Evolutionary conservation across 2,113 vertebrate genomes (phyloP), one percentile per base, ranked within the genome.

Genomic region (Gasterosteus nipponicus): DNA sequence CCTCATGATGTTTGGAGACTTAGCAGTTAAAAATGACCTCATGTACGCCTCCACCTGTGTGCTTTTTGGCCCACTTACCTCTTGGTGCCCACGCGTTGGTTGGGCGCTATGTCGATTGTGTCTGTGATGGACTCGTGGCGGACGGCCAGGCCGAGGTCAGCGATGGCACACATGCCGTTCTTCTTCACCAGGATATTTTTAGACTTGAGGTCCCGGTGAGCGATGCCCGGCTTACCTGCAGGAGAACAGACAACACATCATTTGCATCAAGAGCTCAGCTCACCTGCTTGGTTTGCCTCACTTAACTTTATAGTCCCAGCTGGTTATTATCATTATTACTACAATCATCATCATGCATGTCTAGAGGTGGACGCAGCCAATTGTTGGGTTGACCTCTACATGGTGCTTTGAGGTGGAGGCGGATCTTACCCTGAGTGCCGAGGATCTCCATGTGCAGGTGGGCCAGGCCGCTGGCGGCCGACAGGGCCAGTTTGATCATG

Each of bases 401-500:
- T 35, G 33, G 33, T 5, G 33, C 33, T 35, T 35, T 5, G 33
- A 35, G 3, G 33, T 35, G 0, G 0, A 41, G 5, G 33, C 12
- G 46, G 3, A 3, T 59, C 79, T 94, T 90, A 99, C 98, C 98
- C 90, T 99, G 98, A 66, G 98, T 99, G 47, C 98, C 98, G 80
- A 99, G 96, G n/a, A 99, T 99, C 93, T 99, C 98, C 98, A 99
- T 99, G 85, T 99, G 98, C 19, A 99, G 94, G 69, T 99, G 98
- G 2, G 98, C 98, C 86, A 99, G 89, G 3, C 98, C 98, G 0
- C 96, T 99, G 74, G 97, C 97, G 0, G 97, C 96, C 0, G 97
- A 99, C 69, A 99, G 93, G 0, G 97, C 94, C 0, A 99, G 94
- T 81, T 98, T 99, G 86, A 99, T 98, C 96, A 99, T 97, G 7